Conservation (phyloP, 2,888 invertebrate genomes). For the Myathropa florea region DNA sequence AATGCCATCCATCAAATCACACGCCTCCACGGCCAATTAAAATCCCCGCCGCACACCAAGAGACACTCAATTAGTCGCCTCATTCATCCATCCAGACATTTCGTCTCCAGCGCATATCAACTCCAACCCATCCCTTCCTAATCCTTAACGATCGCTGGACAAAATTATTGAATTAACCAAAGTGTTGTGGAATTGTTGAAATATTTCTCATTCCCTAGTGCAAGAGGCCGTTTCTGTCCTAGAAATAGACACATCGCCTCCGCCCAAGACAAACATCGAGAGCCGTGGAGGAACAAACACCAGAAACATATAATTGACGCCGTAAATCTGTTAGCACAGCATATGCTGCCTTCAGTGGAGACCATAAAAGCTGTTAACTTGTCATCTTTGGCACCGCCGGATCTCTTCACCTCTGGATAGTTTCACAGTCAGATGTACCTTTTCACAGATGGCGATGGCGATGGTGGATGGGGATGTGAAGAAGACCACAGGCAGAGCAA, state of each 20-base stretch:
- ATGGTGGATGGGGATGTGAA: background rate
- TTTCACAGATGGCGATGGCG: conserved; percentile 25
- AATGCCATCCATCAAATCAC: background rate
- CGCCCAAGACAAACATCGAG: conserved; percentile 58
- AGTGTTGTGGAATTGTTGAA: conserved; percentile 33
- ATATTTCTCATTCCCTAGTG: conserved; percentile 37
- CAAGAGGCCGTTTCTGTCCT: conserved; percentile 32
- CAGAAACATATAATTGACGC: conserved; percentile 69
- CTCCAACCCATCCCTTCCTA: conserved; percentile 11
- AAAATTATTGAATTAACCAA: conserved; percentile 58
- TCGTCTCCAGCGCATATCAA: background rate
- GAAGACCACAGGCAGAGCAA: background rate
- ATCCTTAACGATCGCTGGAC: background rate
- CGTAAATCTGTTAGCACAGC: conserved; percentile 71
- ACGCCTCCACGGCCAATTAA: background rate
- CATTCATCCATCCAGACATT: background rate
- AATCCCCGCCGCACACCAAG: background rate
- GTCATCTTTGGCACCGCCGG: conserved; percentile 71
- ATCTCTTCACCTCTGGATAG: conserved; percentile 52
- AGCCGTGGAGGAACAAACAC: conserved; percentile 22
- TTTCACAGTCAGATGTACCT: background rate
- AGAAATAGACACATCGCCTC: conserved; percentile 60
- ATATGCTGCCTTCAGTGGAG: conserved; percentile 63
- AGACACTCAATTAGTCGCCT: conserved; percentile 7
- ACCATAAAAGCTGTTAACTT: conserved; percentile 71